Evolutionary conservation across 2,797 vertebrate genomes (phyloP), one percentile per base, ranked within the genome.

Genomic region (Etheostoma nigrum): DNA sequence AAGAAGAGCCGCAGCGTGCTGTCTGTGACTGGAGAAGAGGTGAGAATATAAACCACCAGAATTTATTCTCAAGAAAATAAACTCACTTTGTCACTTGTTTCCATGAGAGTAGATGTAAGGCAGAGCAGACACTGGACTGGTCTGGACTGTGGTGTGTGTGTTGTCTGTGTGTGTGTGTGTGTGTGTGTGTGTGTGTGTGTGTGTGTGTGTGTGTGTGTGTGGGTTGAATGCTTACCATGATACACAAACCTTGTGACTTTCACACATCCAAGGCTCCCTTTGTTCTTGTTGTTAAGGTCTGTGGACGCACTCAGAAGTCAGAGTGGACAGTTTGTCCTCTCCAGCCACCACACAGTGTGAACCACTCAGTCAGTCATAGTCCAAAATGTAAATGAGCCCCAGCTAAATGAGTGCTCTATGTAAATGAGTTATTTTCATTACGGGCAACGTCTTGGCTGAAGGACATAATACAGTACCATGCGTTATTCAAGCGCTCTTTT

Each of bases 1-100:
- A 95, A 94, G 90, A 95, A 94, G 89, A 94, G 94, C 91, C 93
- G 90, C 86, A 95, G 94, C 66, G 94, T 95, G 89, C 90, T 95
- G 90, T 93, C 92, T 84, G 92, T 95, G 87, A 92, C 92, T 76
- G 93, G 92, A 91, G 93, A 94, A 87, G 93, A 94, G 93, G 94
- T 95, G 78, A 92, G 40, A 63, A 64, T 18, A 15, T 40, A 57
- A 81, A 86, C 82, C 74, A 57, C 5, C 27, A 15, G 33, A 6
- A 14, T 1, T 45, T 7, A 5, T 5, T 21, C 1, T 40, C 0
- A 18, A n/a, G 61, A 23, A 74, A 36, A 79, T 18, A 0, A 18
- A 4, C 18, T 13, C 42, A 44, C 15, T 19, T 42, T 57, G 33
- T 58, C 49, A 16, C 40, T 40, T 60, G 52, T 67, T 51, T 42